Conservation (phyloP, 2,888 invertebrate genomes). For the Drosophila fungiperda region DNA sequence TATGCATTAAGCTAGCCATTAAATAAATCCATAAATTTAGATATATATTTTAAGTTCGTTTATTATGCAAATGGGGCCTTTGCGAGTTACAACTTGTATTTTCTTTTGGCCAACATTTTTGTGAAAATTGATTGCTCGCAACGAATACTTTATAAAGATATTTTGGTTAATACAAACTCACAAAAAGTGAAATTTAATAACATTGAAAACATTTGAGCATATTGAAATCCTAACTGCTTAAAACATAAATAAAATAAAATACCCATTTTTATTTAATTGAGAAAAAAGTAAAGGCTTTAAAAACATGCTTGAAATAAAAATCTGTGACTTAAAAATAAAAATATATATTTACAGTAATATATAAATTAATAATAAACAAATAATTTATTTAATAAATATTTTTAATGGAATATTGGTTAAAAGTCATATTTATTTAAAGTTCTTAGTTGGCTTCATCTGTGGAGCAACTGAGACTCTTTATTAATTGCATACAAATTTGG, state of each 20-base stretch:
- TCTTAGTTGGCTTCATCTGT: neutral
- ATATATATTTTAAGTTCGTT: constrained; percentile 1
- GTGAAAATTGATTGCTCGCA: neutral
- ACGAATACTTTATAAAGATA: neutral
- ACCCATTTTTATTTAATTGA: neutral
- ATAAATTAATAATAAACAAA: no score
- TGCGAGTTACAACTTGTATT: neutral
- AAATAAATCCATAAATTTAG: neutral
- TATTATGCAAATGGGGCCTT: neutral
- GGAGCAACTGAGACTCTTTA: neutral
- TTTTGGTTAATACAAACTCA: neutral
- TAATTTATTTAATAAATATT: no score
- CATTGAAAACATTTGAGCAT: neutral
- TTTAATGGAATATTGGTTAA: no score
- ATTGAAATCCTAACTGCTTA: neutral
- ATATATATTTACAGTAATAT: neutral
- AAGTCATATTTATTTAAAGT: no score
- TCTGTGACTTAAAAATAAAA: neutral
- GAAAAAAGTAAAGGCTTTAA: no score
- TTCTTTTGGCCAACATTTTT: neutral
- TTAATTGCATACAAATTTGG: neutral
- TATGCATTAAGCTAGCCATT: constrained; percentile 6
- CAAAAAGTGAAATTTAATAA: neutral
- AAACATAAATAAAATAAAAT: neutral
- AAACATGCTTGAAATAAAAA: neutral